Conservation (phyloP, 2,888 invertebrate species). For the Maniola hyperantus region DNA sequence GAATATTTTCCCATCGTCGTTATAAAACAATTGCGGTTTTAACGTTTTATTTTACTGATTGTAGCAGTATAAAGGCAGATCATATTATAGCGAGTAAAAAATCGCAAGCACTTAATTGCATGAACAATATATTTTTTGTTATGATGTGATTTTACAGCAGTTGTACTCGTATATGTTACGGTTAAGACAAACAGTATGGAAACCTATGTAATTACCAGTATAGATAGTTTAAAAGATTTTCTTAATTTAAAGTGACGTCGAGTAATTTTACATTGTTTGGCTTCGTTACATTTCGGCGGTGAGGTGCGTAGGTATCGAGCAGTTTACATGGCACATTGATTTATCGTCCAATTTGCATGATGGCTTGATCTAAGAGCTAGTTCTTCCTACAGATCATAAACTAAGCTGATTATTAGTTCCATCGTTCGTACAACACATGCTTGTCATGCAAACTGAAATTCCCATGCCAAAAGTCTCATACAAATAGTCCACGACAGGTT, state of each 20-base stretch:
- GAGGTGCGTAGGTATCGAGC: neutral
- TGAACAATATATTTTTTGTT: neutral
- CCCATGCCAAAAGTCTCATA: too few species aligned
- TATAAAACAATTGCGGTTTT: neutral
- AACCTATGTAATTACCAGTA: neutral
- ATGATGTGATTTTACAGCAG: neutral
- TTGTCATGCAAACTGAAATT: too few species aligned
- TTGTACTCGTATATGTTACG: neutral
- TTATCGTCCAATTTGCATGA: too few species aligned
- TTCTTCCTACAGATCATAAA: too few species aligned
- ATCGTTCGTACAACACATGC: too few species aligned
- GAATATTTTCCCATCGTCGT: constrained; percentile 1
- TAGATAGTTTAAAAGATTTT: neutral
- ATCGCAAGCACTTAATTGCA: neutral
- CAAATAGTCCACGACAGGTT: too few species aligned
- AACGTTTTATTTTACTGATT: neutral
- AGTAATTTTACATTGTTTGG: neutral
- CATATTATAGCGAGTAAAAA: neutral
- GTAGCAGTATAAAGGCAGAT: neutral
- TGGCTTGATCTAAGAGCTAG: too few species aligned
- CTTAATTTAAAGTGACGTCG: neutral
- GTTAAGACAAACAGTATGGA: neutral
- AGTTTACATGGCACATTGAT: too few species aligned
- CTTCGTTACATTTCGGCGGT: neutral
- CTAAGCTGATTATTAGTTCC: too few species aligned